Evolutionary conservation across 2,888 invertebrate genomes (phyloP), one percentile per base, ranked within the genome.

Genomic region (Frankliniella fusca): DNA sequence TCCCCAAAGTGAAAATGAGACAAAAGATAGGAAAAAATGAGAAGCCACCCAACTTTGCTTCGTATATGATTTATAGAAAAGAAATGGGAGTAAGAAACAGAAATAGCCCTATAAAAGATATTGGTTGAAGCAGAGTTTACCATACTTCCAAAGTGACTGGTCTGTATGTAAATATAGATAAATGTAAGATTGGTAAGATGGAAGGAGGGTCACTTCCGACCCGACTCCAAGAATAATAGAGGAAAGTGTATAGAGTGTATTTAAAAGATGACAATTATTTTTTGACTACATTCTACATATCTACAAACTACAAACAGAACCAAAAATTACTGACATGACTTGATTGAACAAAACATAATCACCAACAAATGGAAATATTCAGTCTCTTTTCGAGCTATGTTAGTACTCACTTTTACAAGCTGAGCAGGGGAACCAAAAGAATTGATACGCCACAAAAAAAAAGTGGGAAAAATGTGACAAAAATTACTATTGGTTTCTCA

Each of bases 1-100:
- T 38, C 38, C 38, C 38, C 38, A 38, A 38, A 38, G 38, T 38
- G 38, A 38, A 38, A 38, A 38, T 3, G 38, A 38, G 38, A 38
- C 38, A 38, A 38, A 38, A 38, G 38, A 38, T 38, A 38, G 38
- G 38, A 38, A 38, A 38, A 38, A 3, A 38, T 38, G 38, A 38
- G 38, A 38, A 38, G 38, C 38, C 38, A 38, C 38, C 38, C 38
- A 38, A 38, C 2, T 38, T 38, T 38, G 38, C 2, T 38, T 38
- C 38, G 2, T 38, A 38, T 38, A 38, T 38, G 2, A 70, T 10
- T 11, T 23, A 23, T 70, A 23, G 27, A 87, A 88, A 87, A 85
- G 84, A 83, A 83, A 81, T 83, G 80, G 81, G 80, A 85, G 82
- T 61, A 61, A 80, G 70, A 48, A 82, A 81, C 80, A 84, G 81